A percentile compares a stretch with the other conserved stretches of the same genome.
These are phyloP conservation scores for Cylas formicarius DNA, from an alignment of 1,140 invertebrate genomes.

Conservation along the genomic window DNA sequence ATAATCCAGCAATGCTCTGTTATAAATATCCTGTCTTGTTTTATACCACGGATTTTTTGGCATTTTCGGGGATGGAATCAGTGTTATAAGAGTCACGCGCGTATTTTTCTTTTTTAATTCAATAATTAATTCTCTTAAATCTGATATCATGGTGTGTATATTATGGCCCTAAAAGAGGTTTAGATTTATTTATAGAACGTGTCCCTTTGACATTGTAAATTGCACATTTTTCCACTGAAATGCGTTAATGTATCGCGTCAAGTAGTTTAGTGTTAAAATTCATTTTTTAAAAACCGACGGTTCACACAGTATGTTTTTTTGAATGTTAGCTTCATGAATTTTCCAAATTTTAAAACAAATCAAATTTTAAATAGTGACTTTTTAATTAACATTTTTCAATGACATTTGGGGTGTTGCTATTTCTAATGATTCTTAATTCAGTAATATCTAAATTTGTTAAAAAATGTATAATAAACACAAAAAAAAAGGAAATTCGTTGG, in stretches of 20 bases:
- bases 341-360: neutral
- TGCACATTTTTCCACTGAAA: too few relatives aligned
- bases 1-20: slow-evolving; percentile 26
- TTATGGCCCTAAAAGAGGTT: slow-evolving; percentile 24
- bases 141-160: slow-evolving; percentile 24
- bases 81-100: slow-evolving; percentile 23
- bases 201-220: too few relatives aligned
- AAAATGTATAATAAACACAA: too few relatives aligned
- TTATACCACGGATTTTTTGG: slow-evolving; percentile 11
- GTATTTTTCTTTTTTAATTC: slow-evolving; percentile 27
- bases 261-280: too few relatives aligned
- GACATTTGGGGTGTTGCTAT: too few relatives aligned
- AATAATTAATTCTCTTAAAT: slow-evolving; percentile 23
- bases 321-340: too few relatives aligned
- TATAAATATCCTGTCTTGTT: slow-evolving; percentile 25
- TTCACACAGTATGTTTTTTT: neutral
- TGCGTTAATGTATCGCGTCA: too few relatives aligned
- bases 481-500: too few relatives aligned
- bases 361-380: neutral
- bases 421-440: too few relatives aligned
- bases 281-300: too few relatives aligned
- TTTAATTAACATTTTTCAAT: neutral
- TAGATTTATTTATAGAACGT: too few relatives aligned
- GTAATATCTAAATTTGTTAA: too few relatives aligned
- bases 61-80: slow-evolving; percentile 28